Percentiles rank a stretch among this genome's conserved stretches.
Evolutionary conservation across 2,797 vertebrate genomes (phyloP).

Genomic region (Molossus alvarezi): DNA sequence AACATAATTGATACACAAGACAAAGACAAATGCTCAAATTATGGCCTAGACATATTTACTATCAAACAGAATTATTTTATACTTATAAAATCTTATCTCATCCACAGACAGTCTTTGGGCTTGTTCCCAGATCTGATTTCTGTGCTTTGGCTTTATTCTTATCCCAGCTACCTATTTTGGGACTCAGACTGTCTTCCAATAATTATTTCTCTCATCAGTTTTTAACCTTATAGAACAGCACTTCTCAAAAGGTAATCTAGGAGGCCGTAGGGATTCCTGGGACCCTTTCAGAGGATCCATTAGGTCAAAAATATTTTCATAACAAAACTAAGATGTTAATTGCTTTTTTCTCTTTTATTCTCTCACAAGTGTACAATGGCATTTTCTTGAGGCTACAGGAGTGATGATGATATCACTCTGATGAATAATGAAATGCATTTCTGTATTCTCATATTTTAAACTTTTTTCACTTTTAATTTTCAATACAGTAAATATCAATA

Average conservation of each 20-base stretch:
- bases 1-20: neutral
- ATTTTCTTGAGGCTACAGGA: neutral
- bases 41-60: neutral
- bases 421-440: neutral
- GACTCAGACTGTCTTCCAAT: neutral
- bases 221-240: neutral
- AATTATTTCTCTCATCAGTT: conserved; percentile 30
- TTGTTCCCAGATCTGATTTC: conserved; percentile 6
- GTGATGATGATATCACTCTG: neutral
- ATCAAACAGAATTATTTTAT: conserved; percentile 46
- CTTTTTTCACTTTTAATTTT: neutral
- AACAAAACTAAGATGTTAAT: conserved; percentile 9
- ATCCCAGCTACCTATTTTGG: neutral
- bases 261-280: neutral
- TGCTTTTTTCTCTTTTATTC: neutral
- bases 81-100: neutral
- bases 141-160: conserved; percentile 31
- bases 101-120: neutral
- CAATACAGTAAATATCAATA: neutral
- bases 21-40: conserved; percentile 4
- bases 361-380: neutral
- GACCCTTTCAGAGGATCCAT: neutral
- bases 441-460: neutral
- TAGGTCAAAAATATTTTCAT: conserved; percentile 6
- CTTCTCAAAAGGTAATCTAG: neutral